Evolutionary conservation across 2,797 vertebrate species (phyloP), one percentile per base, ranked within the genome.

Genomic region (Eremophila alpestris): DNA sequence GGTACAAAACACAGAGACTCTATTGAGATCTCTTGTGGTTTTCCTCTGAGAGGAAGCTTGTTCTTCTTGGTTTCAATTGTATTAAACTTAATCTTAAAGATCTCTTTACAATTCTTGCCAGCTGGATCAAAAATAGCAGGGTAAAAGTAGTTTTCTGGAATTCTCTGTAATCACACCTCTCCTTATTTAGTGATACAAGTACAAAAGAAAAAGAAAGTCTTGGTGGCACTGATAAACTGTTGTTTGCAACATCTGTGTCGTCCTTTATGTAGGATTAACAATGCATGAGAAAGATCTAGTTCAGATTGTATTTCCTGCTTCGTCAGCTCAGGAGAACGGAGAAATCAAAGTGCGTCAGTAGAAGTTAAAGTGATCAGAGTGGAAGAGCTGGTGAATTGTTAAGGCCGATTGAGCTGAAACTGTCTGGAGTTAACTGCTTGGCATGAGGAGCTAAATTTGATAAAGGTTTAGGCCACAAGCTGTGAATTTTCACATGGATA

Each of bases 221-320:
- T 48, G 21, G 27, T 62, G 19, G 48, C 20, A 16, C 52, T 64
- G 59, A 34, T 81, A 64, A 38, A 87, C 43, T 63, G 32, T 49
- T 76, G 16, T 85, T 80, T 67, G 40, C 38, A 83, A 60, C 5
- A 38, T 81, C 74, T 67, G 24, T 91, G 41, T 54, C 0, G 0
- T 89, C 56, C 59, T 91, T 91, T 52, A 45, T 80, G 86, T 70
- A 46, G 76, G 48, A 65, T 84, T 91, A 93, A 81, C 22, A 73
- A 78, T 65, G 21, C 55, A 40, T 19, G 32, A 38, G 58, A 81
- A 87, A 73, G 60, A 80, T 83, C 56, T 76, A 65, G 90, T 92
- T 95, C 54, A 80, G 79, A 65, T 93, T 85, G 7, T 62, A 91
- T 90, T 93, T 93, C 83, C 80, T 94, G 64, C 68, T 88, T 89